Evolutionary conservation across 2,113 vertebrate species (phyloP).

Genomic region (Nycticorax nycticorax): DNA sequence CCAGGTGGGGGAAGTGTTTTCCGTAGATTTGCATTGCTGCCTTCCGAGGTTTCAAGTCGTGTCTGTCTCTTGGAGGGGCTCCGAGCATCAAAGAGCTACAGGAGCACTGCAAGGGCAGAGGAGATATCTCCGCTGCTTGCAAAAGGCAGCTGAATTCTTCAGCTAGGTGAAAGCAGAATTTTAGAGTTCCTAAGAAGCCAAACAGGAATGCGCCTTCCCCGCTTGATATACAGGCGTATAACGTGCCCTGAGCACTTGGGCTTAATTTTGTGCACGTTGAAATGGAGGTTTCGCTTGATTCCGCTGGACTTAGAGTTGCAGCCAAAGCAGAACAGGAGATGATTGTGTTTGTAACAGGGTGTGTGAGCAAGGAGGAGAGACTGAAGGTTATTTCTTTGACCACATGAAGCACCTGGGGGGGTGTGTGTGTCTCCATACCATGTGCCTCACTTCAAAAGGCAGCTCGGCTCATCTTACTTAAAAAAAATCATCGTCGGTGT

Average conservation of each 20-base stretch:
- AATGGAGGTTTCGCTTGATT: neutral
- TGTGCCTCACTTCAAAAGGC: neutral
- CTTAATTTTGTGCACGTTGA: neutral
- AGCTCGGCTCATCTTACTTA: neutral
- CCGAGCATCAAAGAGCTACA: neutral
- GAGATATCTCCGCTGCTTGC: neutral
- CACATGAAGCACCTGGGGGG: neutral
- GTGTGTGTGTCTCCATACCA: neutral
- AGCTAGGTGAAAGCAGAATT: neutral
- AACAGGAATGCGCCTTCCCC: neutral
- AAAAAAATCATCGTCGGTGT: accelerated
- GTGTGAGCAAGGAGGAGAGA: neutral
- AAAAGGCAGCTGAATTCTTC: neutral
- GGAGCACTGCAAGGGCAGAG: neutral
- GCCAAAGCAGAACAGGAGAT: neutral
- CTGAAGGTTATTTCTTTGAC: neutral
- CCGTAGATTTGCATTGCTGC: neutral
- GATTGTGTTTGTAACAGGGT: neutral
- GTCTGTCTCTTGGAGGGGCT: neutral
- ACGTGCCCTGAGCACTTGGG: neutral
- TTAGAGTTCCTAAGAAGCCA: neutral
- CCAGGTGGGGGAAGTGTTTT: neutral
- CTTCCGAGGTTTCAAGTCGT: neutral
- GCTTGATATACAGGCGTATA: accelerated
- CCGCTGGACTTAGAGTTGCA: neutral